These are phyloP conservation scores for Phocides pigmalion DNA, from an alignment of 1,140 invertebrate species.

Conservation along the genomic window DNA sequence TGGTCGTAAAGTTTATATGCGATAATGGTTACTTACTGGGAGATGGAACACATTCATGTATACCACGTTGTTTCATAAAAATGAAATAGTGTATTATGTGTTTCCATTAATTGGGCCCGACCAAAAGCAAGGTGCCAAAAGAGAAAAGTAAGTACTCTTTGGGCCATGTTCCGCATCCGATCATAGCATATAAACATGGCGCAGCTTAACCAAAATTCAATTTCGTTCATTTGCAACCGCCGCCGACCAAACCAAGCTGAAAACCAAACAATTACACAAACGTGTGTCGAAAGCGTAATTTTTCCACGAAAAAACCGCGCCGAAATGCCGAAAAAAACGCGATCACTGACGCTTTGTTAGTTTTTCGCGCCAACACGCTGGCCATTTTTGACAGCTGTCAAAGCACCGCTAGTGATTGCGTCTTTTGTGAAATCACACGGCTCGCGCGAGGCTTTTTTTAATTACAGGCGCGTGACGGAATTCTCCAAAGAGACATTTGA, in stretches of 20 bases:
- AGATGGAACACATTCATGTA: too few relatives aligned
- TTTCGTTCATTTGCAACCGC: conserved; percentile 63
- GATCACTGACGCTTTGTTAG: conserved; percentile 65
- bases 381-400: conserved; percentile 81
- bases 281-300: conserved; percentile 78
- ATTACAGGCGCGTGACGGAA: conserved; percentile 30
- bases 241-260: conserved; percentile 59
- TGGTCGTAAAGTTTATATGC: too few relatives aligned
- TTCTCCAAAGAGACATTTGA: conserved; percentile 44
- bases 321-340: conserved; percentile 59
- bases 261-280: conserved; percentile 82
- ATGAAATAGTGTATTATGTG: too few relatives aligned
- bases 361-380: conserved; percentile 70
- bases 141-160: too few relatives aligned
- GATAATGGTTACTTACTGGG: too few relatives aligned
- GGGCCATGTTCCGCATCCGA: background rate
- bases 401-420: conserved; percentile 55
- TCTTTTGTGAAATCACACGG: conserved; percentile 66
- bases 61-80: too few relatives aligned
- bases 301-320: conserved; percentile 66
- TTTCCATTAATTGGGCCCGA: too few relatives aligned
- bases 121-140: too few relatives aligned
- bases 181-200: conserved; percentile 24
- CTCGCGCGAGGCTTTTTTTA: conserved; percentile 46
- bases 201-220: conserved; percentile 75